Conservation (phyloP, 2,797 vertebrate species). For the Alca torda region DNA sequence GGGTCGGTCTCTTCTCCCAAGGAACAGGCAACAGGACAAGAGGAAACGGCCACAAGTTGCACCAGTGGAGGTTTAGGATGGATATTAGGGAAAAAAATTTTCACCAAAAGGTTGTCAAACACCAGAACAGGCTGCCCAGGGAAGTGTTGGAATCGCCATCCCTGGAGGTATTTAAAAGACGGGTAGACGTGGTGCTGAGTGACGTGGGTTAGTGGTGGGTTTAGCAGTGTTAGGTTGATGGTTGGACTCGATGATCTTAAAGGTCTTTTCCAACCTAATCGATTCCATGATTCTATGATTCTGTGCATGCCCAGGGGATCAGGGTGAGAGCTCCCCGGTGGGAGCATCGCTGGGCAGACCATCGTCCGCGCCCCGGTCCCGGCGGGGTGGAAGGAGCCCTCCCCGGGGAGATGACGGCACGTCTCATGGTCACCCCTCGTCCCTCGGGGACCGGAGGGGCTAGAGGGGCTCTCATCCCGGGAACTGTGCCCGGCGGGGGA, state of each 20-base stretch:
- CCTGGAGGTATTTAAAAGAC: background rate
- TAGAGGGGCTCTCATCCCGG: too few species aligned
- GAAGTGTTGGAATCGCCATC: background rate
- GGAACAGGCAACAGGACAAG: background rate
- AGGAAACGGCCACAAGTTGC: background rate
- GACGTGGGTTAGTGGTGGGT: background rate
- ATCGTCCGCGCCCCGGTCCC: background rate
- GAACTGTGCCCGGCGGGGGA: background rate
- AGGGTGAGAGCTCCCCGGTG: background rate
- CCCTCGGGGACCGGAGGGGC: background rate
- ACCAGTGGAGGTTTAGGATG: background rate
- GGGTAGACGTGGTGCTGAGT: background rate
- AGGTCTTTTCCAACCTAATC: background rate
- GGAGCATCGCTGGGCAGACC: background rate
- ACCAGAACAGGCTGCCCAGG: background rate
- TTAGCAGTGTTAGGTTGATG: background rate
- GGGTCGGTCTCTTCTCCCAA: background rate
- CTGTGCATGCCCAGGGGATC: background rate
- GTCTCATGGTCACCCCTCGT: background rate
- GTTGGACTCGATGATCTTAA: background rate
- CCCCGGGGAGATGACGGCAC: background rate
- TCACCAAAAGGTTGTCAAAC: background rate
- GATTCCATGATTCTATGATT: background rate
- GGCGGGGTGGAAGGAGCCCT: background rate
- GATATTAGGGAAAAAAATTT: background rate